Evolutionary conservation across 2,113 vertebrate genomes (phyloP).

Genomic region (Blennius ocellaris): DNA sequence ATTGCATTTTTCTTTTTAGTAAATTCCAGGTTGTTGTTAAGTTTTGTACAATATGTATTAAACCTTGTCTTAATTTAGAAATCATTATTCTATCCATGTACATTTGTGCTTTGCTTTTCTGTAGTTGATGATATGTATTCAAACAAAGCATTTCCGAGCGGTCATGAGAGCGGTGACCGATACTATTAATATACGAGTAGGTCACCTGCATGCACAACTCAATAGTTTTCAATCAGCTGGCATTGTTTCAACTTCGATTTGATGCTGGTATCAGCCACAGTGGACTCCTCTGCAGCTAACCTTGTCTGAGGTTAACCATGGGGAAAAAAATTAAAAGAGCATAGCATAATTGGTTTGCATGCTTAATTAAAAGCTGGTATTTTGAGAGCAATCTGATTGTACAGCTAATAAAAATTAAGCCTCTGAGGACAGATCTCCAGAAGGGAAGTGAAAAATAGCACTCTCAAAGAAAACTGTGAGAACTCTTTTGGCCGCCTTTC

Average conservation of each 20-base stretch:
- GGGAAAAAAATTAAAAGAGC: slow-evolving; percentile 40
- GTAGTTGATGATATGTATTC: no score
- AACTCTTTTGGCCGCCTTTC: slow-evolving; percentile 49
- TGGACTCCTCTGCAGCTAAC: slow-evolving; percentile 23
- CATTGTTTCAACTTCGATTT: slow-evolving; percentile 6
- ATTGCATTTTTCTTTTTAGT: no score
- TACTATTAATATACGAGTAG: not conserved
- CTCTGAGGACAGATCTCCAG: slow-evolving; percentile 67
- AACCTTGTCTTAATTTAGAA: no score
- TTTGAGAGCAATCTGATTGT: slow-evolving; percentile 69
- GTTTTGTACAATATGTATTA: no score
- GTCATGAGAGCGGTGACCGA: not conserved
- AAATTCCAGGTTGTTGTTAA: no score
- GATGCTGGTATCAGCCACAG: slow-evolving; percentile 8
- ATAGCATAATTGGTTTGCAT: slow-evolving; percentile 60
- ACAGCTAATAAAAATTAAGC: slow-evolving; percentile 66
- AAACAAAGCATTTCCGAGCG: no score
- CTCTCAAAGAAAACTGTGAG: slow-evolving; percentile 56
- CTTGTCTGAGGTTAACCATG: slow-evolving; percentile 51
- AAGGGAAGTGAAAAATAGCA: slow-evolving; percentile 57
- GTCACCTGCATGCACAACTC: not conserved
- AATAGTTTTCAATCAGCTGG: not conserved
- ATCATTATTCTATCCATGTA: no score
- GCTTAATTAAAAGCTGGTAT: slow-evolving; percentile 65
- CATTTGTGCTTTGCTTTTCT: no score